Base-by-base conservation (phyloP, 2,113 vertebrate genomes). In the Channa argus region DNA sequence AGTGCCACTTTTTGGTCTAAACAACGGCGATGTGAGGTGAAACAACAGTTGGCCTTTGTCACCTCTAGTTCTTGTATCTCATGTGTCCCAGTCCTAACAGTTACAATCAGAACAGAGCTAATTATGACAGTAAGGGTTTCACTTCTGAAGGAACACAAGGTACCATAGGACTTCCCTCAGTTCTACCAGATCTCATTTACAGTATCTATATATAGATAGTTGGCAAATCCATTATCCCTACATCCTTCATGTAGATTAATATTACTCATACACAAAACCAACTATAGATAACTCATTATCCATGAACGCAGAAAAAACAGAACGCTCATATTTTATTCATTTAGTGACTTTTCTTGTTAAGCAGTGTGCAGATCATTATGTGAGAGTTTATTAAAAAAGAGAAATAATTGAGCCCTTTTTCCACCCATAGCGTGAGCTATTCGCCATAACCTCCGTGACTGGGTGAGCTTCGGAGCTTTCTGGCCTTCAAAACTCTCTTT, bases 401-500 rank as follows among this genome's bases (percentile, higher is more conserved):
- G 53, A 51, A 51, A 39, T 6, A 2, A 59, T 15, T 5, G 37
- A 41, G 9, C 2, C 12, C 13, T 4, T 9, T 14, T 8, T 8
- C 39, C 46, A 24, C 45, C 3, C 55, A 45, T 47, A 33, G 63
- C 11, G 37, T 49, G 6, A 5, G 36, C 4, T 49, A 4, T 43
- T 77, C 59, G 24, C 52, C 52, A 71, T 14, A 33, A 51, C 37
- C 50, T 63, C 38, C 24, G 6, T 37, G 67, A 38, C 24, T 38
- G 38, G 38, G 11, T 61, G 56, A 33, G 54, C 8, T n/a, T n/a
- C 10, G 15, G 39, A 63, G 50, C 5, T 2, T 34, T 36, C 45
- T 9, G 24, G 33, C 51, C 55, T 73, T 47, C 6, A 68, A 46
- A 71, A 24, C 55, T 50, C 53, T 46, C 73, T 52, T 60, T 33